Conservation (phyloP, 2,888 invertebrate genomes). For the Blera fallax region DNA sequence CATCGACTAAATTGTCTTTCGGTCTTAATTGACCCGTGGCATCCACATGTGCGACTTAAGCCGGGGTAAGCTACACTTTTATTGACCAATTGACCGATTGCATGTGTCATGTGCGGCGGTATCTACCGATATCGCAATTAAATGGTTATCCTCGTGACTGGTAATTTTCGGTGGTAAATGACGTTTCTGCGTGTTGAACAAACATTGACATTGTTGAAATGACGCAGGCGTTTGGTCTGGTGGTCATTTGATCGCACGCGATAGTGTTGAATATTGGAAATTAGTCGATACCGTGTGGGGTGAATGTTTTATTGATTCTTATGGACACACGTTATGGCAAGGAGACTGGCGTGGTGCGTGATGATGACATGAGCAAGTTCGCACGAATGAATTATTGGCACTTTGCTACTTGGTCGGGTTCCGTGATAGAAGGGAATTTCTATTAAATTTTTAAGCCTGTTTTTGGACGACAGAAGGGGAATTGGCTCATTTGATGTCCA, state of each 20-base stretch:
- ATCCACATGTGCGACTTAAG: conserved; percentile 16
- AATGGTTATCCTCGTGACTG: conserved; percentile 62
- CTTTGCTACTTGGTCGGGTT: neutral
- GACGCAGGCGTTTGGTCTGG: conserved; percentile 36
- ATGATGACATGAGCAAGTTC: conserved; percentile 25
- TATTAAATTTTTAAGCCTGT: too few relatives aligned
- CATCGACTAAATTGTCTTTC: neutral
- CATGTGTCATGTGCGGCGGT: conserved; percentile 55
- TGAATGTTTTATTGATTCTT: conserved; percentile 44
- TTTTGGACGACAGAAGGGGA: too few relatives aligned
- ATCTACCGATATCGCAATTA: conserved; percentile 56
- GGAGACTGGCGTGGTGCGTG: conserved; percentile 28
- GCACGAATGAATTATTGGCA: conserved; percentile 5
- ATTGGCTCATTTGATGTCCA: too few relatives aligned
- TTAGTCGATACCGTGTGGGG: conserved; percentile 36
- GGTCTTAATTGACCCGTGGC: conserved; percentile 58
- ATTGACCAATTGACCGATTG: conserved; percentile 71
- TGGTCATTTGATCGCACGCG: conserved; percentile 47
- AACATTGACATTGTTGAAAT: conserved; percentile 67
- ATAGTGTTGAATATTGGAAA: conserved; percentile 56
- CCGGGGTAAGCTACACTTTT: conserved; percentile 42
- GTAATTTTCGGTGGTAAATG: conserved; percentile 44
- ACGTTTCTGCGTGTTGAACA: conserved; percentile 62
- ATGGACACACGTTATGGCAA: neutral
- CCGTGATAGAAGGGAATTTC: neutral